Conservation (phyloP, 2,888 invertebrate genomes). For the Chrysotoxum bicinctum region DNA sequence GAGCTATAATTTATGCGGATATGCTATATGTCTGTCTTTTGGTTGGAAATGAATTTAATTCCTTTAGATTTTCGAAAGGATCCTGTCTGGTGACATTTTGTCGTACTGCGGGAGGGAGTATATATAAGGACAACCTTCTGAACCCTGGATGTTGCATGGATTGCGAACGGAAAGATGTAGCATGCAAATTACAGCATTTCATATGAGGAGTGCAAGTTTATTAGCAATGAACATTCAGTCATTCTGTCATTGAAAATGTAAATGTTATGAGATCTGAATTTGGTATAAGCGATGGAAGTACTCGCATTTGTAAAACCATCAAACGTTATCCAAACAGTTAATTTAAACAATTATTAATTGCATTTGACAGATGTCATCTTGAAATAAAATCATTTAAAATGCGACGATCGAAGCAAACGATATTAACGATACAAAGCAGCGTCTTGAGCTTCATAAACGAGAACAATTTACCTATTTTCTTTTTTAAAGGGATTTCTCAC, state of each 20-base stretch:
- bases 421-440: too few species aligned
- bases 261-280: slow-evolving; percentile 27
- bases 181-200: background rate
- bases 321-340: too few species aligned
- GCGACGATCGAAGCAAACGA: too few species aligned
- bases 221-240: background rate
- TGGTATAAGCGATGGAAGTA: too few species aligned
- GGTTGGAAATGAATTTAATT: slow-evolving; percentile 21
- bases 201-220: background rate
- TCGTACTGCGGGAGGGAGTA: background rate
- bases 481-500: too few species aligned
- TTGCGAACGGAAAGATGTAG: background rate
- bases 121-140: too few species aligned
- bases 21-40: background rate
- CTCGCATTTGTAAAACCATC: too few species aligned
- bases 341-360: too few species aligned
- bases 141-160: background rate
- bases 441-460: too few species aligned
- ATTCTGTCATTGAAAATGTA: slow-evolving; percentile 22
- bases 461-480: too few species aligned
- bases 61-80: background rate
- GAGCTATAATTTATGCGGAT: slow-evolving; percentile 45
- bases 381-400: too few species aligned
- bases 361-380: too few species aligned
- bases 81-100: slow-evolving; percentile 22